Evolutionary conservation across 2,888 invertebrate species (phyloP), one percentile per base, ranked within the genome.

Genomic region (Temnothorax rugatulus): DNA sequence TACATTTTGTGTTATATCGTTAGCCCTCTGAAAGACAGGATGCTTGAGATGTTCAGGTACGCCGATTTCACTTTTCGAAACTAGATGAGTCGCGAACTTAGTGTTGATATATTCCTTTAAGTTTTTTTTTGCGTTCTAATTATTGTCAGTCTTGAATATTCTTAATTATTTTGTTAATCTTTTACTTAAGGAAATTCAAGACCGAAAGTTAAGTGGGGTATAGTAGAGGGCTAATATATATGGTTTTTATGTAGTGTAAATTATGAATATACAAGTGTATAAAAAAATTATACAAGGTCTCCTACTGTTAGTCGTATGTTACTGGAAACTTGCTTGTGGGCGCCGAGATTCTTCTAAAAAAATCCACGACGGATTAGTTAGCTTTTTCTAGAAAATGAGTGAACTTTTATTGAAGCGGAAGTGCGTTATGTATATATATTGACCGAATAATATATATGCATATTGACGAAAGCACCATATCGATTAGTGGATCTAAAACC

Each of bases 381-480:
- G 25, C 47, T 63, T 75, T 41, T 29, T 25, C 29, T 61, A 52
- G 41, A 18, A 75, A 57, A 29, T 82, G 15, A 63, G 13, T 44
- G n/a, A 71, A 71, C 18, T 74, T 9, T 81, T 34, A 59, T 34
- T 59, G 7, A 38, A 64, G n/a, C 13, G 13, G 7, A 64, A 63
- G 18, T 57, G 44, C 9, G 34, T 74, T 44, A 63, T 54, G 52
- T 66, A 44, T 25, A 63, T 64, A 64, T 64, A 41, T 63, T 44
- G 18, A 47, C 8, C 44, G 44, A 44, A 44, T 64, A 11, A 38
- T 63, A 41, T 64, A 41, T 64, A 66, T 47, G 15, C 25, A 47
- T 29, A 66, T 66, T 66, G 44, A 47, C 34, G n/a, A 73, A 79
- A 71, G 54, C 34, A 57, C 11, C 61, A 82, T 82, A 73, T 82